Base-by-base conservation (phyloP, 2,888 invertebrate species). In the Biston stratarius region DNA sequence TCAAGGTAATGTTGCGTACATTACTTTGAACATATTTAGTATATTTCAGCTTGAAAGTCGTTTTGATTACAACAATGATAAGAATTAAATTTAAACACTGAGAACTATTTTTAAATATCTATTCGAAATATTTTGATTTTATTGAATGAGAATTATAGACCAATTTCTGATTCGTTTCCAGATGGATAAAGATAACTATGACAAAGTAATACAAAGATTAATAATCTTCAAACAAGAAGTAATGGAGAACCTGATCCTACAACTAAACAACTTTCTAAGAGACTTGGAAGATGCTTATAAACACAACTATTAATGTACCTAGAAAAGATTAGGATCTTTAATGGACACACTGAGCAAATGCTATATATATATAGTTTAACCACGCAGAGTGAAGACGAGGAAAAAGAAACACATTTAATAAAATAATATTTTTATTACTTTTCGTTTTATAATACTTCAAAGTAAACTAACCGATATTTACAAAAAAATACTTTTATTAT, bases 111-210 rank as follows among this genome's bases (percentile, higher is more conserved):
- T n/a, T n/a, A n/a, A n/a, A n/a, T n/a, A n/a, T n/a, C n/a, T n/a
- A n/a, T n/a, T n/a, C n/a, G n/a, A n/a, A n/a, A n/a, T n/a, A n/a
- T n/a, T n/a, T n/a, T n/a, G n/a, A n/a, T n/a, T n/a, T n/a, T n/a
- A n/a, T n/a, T n/a, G n/a, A n/a, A n/a, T n/a, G n/a, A n/a, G n/a
- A n/a, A n/a, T n/a, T 15, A 48, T 8, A 9, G 5, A 11, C 48
- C 12, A 9, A 8, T 15, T 6, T 15, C 6, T 47, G 14, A n/a
- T n/a, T n/a, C 15, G 36, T 9, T 34, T 84, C n/a, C 77, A 91
- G 91, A 84, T 91, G 77, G 83, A 85, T 71, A 82, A 71, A 53
- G 90, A 91, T 42, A 82, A 79, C 57, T 91, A 86, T 66, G 80
- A 83, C 53, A 61, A 78, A 55, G 81, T 84, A 0, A 78, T 90